Base-by-base conservation (phyloP, 2,797 vertebrate genomes). In the Sebastiscus tertius region DNA sequence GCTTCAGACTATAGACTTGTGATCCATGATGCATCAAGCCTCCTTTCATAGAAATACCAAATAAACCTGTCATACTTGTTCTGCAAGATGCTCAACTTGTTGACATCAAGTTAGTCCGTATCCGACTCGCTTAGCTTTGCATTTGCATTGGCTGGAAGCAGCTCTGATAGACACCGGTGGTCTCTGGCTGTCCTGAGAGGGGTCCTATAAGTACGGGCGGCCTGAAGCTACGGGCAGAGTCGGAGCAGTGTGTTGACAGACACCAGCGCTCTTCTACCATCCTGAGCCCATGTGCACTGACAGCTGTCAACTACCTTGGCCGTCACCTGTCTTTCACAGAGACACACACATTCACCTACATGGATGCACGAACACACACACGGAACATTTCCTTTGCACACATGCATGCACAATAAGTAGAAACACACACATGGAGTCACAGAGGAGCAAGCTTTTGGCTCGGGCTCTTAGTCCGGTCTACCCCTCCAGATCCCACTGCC, bases 221-320 rank as follows among this genome's bases (percentile, higher is more conserved):
- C 79, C 74, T 71, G 76, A 71, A 79, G 87, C 61, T 64, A 72
- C 77, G 81, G 83, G 68, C 83, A 82, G 80, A 82, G 72, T 66
- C 80, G 64, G 85, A 85, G 75, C 79, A 64, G 72, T 24, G 66
- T 80, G 77, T 84, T 88, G 91, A 93, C 92, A 91, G 91, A 89
- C 81, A 91, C 80, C 77, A 70, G 81, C 1, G 58, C 80, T 85
- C 80, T 66, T 87, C 78, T 68, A 67, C 80, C 71, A 73, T 83
- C 79, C 87, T 24, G 69, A 56, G 69, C 63, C 85, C 73, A 76
- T 85, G 83, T 84, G 83, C 79, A 54, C 76, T 89, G 94, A 94
- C 94, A 94, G 91, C 93, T 94, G 93, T 93, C 95, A 94, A 60
- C 91, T 94, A 92, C 90, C 89, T 82, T 67, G 36, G 85, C 76